Evolutionary conservation across 1,140 invertebrate species (phyloP), one percentile per base, ranked within the genome.

Genomic region (Nasonia longicornis): DNA sequence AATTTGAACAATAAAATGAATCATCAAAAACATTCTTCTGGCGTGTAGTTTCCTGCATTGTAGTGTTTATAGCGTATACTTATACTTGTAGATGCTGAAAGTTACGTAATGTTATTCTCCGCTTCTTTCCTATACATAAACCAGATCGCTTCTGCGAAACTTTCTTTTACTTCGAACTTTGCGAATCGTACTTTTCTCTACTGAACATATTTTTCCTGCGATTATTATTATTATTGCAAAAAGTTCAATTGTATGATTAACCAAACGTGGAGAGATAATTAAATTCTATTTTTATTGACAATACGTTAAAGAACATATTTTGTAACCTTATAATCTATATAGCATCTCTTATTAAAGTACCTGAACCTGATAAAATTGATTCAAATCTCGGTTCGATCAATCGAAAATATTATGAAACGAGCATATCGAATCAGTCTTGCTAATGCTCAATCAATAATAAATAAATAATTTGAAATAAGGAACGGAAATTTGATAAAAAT

Each of bases 111-210:
- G 70, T 66, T 66, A 66, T 79, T 79, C 31, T 48, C 38, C 20
- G 22, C 58, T 73, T 42, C 22, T 58, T 72, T 63, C 11, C n/a
- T 66, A 78, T 78, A 79, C 70, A 64, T 64, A 79, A 58, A 73
- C 29, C 70, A 45, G 31, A 79, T 79, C 12, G 8, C 45, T 73
- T 35, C 70, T 72, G 45, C 26, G 29, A 72, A 79, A 79, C 29
- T 79, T 73, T 73, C 77, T 79, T 79, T 58, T 73, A 73, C 71
- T 73, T 29, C 42, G 10, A 79, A 64, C 52, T 79, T 63, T 38
- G 35, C 10, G 35, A 64, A 71, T 79, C 63, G 67, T 63, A 79
- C 48, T 79, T 78, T 58, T 64, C 52, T 64, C 2, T 64, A 42
- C 10, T 52, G 26, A 26, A 38, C 48, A 38, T 79, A 38, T 58